phyloP scores from a whole-genome alignment of 2,888 invertebrate genomes.

The Therioaphis trifolii region DNA sequence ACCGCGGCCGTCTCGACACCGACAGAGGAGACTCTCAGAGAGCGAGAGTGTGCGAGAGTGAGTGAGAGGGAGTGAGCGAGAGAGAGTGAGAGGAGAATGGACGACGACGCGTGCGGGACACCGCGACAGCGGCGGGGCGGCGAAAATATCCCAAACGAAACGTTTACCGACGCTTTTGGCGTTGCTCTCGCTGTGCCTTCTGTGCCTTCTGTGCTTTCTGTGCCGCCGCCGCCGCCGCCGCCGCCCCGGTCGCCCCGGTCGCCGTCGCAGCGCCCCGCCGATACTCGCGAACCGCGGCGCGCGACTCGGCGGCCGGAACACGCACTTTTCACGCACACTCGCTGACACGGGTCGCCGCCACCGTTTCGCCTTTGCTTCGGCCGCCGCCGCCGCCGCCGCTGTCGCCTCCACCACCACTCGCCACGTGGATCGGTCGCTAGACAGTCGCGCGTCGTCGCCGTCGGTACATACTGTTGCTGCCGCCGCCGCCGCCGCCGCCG shows the following conservation, averaged over 20 bases:
- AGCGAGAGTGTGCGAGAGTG: too few species aligned
- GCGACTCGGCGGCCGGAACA: constrained; percentile 39
- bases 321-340: constrained; percentile 40
- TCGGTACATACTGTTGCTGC: background rate
- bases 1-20: too few species aligned
- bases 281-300: constrained; percentile 10
- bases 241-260: background rate
- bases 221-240: too few species aligned
- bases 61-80: too few species aligned
- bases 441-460: constrained; percentile 66
- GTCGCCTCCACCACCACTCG: constrained; percentile 68
- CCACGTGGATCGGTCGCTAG: constrained; percentile 67
- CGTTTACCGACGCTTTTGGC: too few species aligned
- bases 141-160: too few species aligned
- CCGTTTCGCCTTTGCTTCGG: constrained; percentile 66
- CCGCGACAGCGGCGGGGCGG: too few species aligned
- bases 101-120: too few species aligned
- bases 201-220: too few species aligned
- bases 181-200: too few species aligned
- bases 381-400: constrained; percentile 66
- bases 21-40: too few species aligned
- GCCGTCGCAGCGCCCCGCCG: background rate
- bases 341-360: constrained; percentile 72
- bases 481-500: background rate
- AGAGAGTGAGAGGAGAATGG: too few species aligned